Percentiles rank a stretch among this genome's conserved stretches.
Conservation (phyloP, 2,888 invertebrate species). For the Podabrus alpinus region DNA sequence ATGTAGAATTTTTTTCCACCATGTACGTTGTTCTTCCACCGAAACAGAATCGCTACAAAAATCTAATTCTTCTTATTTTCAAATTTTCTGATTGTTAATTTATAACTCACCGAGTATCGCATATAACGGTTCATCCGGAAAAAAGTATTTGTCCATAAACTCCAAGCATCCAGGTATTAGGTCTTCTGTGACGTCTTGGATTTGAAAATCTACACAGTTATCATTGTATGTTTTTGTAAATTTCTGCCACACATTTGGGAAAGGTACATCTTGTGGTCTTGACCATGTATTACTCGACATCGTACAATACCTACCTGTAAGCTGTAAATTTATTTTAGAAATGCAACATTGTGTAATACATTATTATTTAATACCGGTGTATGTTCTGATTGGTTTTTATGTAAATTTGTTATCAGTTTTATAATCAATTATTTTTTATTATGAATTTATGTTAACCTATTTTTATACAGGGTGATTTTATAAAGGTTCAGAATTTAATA, state of each 20-base stretch:
- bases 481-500: too few relatives aligned
- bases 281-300: constrained; percentile 4
- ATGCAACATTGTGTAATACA: background rate
- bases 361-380: background rate
- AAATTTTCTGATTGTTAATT: background rate
- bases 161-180: constrained; percentile 1
- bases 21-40: constrained; percentile 2
- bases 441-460: background rate
- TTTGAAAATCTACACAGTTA: constrained; percentile 1
- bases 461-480: background rate
- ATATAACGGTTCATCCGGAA: constrained; percentile 12
- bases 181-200: constrained; percentile 17
- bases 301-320: background rate
- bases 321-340: background rate
- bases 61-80: background rate
- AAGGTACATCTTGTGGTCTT: constrained; percentile 1
- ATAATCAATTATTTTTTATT: background rate
- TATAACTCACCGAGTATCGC: background rate
- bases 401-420: background rate
- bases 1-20: constrained; percentile 2
- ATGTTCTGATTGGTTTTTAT: background rate
- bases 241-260: constrained; percentile 6
- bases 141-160: constrained; percentile 14
- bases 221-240: constrained; percentile 6
- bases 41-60: constrained; percentile 3